Conservation (phyloP, 2,113 vertebrate genomes). For the Phocoena sinus region DNA sequence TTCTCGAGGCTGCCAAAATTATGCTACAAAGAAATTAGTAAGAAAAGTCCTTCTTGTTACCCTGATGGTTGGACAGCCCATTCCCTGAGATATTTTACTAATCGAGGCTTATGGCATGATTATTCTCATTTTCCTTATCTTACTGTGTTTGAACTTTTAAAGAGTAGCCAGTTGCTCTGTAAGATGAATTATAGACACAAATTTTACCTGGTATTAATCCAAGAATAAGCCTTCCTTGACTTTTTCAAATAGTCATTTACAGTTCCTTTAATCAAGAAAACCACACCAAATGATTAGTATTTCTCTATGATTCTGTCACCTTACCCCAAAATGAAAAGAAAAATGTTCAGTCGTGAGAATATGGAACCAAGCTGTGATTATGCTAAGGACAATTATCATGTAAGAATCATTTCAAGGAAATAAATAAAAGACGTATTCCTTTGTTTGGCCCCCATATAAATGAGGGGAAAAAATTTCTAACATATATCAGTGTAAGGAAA, state of each 20-base stretch:
- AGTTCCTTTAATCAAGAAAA: constrained; percentile 66
- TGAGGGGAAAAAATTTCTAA: background rate
- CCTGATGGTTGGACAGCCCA: background rate
- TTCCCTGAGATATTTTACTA: background rate
- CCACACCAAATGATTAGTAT: constrained; percentile 47
- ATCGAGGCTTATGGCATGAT: background rate
- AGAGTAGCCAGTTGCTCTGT: background rate
- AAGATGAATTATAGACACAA: constrained; percentile 32
- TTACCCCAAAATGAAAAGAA: background rate
- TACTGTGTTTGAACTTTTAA: constrained; percentile 51
- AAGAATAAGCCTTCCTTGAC: constrained; percentile 38
- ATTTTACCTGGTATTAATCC: constrained; percentile 51
- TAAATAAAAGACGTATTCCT: background rate
- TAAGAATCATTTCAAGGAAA: background rate
- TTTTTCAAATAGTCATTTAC: constrained; percentile 50
- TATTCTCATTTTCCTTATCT: constrained; percentile 35
- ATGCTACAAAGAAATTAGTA: background rate
- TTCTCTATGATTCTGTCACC: constrained; percentile 28
- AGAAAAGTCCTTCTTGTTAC: background rate
- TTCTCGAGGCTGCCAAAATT: background rate
- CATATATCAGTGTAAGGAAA: background rate
- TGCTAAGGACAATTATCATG: constrained; percentile 22
- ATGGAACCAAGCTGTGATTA: constrained; percentile 22
- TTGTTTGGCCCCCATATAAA: background rate
- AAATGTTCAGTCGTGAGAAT: background rate